Evolutionary conservation across 2,797 vertebrate species (phyloP).

Genomic region (Enteromius mattozi): DNA sequence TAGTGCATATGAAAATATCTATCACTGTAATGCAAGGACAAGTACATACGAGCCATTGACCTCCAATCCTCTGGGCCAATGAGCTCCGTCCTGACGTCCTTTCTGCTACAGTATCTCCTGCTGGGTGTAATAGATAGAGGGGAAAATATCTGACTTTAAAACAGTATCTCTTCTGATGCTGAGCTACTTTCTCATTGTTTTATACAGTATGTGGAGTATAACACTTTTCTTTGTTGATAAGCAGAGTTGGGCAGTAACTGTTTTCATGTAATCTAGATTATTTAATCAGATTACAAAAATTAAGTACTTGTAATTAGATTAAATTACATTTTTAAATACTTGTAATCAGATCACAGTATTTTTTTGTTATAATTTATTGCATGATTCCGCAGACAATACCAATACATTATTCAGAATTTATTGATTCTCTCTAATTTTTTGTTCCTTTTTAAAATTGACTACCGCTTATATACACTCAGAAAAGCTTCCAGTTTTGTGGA

Average conservation of each 20-base stretch:
- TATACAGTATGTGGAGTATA: slow-evolving; percentile 48
- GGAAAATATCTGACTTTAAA: slow-evolving; percentile 38
- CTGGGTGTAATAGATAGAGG: slow-evolving; percentile 49
- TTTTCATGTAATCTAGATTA: not conserved
- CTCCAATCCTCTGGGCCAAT: slow-evolving; percentile 45
- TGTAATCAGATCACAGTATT: too few relatives aligned
- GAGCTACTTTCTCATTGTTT: slow-evolving; percentile 54
- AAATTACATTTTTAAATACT: too few relatives aligned
- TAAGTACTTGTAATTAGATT: too few relatives aligned
- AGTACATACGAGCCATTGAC: slow-evolving; percentile 51
- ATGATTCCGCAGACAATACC: too few relatives aligned
- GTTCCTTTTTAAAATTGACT: too few relatives aligned
- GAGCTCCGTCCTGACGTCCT: slow-evolving; percentile 57
- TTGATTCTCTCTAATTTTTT: too few relatives aligned
- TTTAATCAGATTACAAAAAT: too few relatives aligned
- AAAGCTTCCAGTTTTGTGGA: too few relatives aligned
- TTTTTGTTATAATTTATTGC: too few relatives aligned
- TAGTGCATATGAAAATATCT: slow-evolving; percentile 50
- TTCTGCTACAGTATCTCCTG: slow-evolving; percentile 37
- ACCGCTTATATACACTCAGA: too few relatives aligned
- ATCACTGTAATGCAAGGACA: slow-evolving; percentile 42
- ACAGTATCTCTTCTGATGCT: slow-evolving; percentile 64
- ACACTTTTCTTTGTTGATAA: slow-evolving; percentile 48
- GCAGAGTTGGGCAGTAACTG: not conserved
- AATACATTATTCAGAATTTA: too few relatives aligned